Evolutionary conservation across 1,140 invertebrate genomes (phyloP).

Genomic region (Nymphalis io): DNA sequence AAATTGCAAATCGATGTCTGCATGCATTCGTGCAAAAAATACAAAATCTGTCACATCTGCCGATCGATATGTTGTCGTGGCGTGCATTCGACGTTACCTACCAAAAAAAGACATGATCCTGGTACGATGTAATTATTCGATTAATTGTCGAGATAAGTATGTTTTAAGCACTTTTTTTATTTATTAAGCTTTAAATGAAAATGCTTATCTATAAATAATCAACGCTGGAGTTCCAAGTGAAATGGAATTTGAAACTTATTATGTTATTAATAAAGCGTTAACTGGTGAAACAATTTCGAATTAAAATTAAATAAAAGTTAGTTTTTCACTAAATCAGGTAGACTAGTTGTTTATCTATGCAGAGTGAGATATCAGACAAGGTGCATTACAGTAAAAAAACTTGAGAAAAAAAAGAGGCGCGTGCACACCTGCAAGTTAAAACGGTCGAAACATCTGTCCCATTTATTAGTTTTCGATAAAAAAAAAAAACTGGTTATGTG

Average conservation of each 20-base stretch:
- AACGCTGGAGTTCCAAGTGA: background rate
- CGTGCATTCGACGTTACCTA: background rate
- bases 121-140: constrained; percentile 16
- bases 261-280: too few relatives aligned
- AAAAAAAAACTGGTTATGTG: constrained; percentile 20
- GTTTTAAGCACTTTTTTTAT: background rate
- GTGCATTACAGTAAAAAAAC: constrained; percentile 31
- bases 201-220: background rate
- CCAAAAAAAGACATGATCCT: background rate
- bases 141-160: constrained; percentile 8
- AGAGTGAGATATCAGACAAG: constrained; percentile 27
- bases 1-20: constrained; percentile 68
- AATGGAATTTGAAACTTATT: background rate
- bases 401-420: constrained; percentile 39
- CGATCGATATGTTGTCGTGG: constrained; percentile 33
- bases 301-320: background rate
- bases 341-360: constrained; percentile 16
- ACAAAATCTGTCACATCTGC: constrained; percentile 63
- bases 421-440: constrained; percentile 60
- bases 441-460: constrained; percentile 50
- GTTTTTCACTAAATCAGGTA: background rate
- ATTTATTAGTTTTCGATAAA: constrained; percentile 33
- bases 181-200: background rate
- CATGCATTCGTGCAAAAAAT: constrained; percentile 58
- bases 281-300: background rate